phyloP scores from a whole-genome alignment of 2,888 invertebrate genomes.

The Xanthostigma xanthostigma region DNA sequence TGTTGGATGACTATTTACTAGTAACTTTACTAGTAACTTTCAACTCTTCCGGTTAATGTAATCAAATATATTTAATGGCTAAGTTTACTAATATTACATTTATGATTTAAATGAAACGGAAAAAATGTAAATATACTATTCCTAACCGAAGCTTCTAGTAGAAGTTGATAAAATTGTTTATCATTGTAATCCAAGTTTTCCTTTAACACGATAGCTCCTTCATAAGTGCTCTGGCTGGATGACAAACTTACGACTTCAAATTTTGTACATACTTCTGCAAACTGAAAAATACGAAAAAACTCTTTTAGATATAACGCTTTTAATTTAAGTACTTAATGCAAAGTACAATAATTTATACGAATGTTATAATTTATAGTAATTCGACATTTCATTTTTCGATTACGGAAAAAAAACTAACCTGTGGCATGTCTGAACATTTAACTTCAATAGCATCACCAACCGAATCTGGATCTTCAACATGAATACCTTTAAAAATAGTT shows the following conservation, averaged over 20 bases:
- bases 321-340: neutral
- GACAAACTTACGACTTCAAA: conserved; percentile 48
- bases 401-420: conserved; percentile 22
- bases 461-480: conserved; percentile 64
- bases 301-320: conserved; percentile 11
- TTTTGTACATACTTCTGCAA: conserved; percentile 53
- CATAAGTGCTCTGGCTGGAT: conserved; percentile 49
- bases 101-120: too few species aligned
- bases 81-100: too few species aligned
- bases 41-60: too few species aligned
- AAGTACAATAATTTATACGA: neutral
- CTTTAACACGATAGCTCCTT: conserved; percentile 57
- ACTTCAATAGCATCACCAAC: conserved; percentile 71
- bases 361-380: conserved; percentile 1
- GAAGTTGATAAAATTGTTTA: conserved; percentile 61
- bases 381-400: neutral
- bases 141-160: conserved; percentile 61
- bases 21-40: too few species aligned
- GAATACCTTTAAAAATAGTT: conserved; percentile 55
- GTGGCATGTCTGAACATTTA: conserved; percentile 38
- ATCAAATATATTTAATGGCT: too few species aligned
- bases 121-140: neutral
- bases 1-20: too few species aligned
- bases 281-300: conserved; percentile 29
- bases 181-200: conserved; percentile 61